Conservation (phyloP, 2,113 vertebrate genomes). For the Gasterosteus aculeatus region DNA sequence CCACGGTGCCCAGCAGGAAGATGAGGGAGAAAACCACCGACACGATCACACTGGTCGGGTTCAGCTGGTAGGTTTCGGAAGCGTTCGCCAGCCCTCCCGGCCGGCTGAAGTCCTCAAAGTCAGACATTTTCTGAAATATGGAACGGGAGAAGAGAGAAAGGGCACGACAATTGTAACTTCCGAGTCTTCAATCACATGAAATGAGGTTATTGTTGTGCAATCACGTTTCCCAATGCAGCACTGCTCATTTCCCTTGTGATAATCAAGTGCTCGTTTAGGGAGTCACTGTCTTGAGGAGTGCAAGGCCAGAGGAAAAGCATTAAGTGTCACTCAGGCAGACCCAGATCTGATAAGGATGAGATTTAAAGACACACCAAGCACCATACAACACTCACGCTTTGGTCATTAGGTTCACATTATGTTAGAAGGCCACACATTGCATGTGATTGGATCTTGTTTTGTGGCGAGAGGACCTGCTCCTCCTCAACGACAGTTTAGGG, state of each 20-base stretch:
- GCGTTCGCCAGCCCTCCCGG: slow-evolving; percentile 77
- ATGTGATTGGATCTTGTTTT: too few species aligned
- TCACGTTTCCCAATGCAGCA: not conserved
- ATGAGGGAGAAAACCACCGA: slow-evolving; percentile 90
- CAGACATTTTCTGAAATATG: slow-evolving; percentile 77
- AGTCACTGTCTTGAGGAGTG: too few species aligned
- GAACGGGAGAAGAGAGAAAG: slow-evolving; percentile 15
- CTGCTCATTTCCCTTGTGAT: not conserved
- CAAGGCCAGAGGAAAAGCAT: too few species aligned
- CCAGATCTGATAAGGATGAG: too few species aligned
- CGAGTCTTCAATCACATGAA: not conserved
- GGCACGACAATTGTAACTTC: not conserved
- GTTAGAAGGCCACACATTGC: too few species aligned
- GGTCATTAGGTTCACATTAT: too few species aligned
- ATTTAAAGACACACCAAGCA: too few species aligned
- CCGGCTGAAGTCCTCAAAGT: slow-evolving; percentile 82
- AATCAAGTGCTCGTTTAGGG: too few species aligned
- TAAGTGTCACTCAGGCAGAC: too few species aligned
- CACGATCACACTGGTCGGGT: slow-evolving; percentile 85
- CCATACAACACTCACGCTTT: too few species aligned
- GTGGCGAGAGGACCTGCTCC: too few species aligned
- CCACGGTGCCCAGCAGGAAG: slow-evolving; percentile 87
- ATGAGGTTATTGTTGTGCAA: not conserved
- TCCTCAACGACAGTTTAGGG: too few species aligned
- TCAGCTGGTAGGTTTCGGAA: slow-evolving; percentile 83